Evolutionary conservation across 1,140 invertebrate genomes (phyloP).

Genomic region (Drosophila bifasciata): DNA sequence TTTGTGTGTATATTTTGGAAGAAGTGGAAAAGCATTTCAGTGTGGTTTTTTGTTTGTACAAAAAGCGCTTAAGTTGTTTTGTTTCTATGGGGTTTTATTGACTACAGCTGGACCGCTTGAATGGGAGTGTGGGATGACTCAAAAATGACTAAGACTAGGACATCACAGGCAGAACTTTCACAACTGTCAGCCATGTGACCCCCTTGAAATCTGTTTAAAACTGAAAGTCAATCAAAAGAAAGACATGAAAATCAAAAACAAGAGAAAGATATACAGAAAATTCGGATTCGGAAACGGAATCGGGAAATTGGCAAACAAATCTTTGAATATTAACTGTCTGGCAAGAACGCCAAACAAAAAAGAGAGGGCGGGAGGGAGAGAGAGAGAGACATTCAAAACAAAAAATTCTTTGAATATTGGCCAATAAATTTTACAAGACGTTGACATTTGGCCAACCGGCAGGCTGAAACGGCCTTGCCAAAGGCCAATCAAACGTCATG

Average conservation of each 20-base stretch:
- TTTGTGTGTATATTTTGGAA: constrained; percentile 22
- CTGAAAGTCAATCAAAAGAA: constrained; percentile 47
- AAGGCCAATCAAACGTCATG: constrained; percentile 77
- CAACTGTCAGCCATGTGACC: constrained; percentile 24
- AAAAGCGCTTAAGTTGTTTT: constrained; percentile 6
- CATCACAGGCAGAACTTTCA: background rate
- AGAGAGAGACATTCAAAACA: constrained; percentile 7
- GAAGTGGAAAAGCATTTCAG: background rate
- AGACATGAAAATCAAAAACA: constrained; percentile 46
- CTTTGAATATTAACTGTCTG: constrained; percentile 77
- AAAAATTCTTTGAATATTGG: constrained; percentile 74
- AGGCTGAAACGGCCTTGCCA: constrained; percentile 54
- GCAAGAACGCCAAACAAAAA: constrained; percentile 51
- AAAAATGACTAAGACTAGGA: too few species aligned
- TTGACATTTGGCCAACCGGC: constrained; percentile 64
- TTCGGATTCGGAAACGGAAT: constrained; percentile 30
- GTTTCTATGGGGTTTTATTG: constrained; percentile 14
- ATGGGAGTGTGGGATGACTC: background rate
- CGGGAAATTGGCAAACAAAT: constrained; percentile 69
- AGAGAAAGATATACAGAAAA: constrained; percentile 20
- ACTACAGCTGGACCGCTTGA: background rate
- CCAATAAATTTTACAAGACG: constrained; percentile 81
- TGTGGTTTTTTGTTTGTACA: background rate
- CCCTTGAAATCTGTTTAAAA: constrained; percentile 36
- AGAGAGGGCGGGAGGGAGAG: constrained; percentile 4